Percentiles rank a stretch among this genome's conserved stretches.
These are phyloP conservation scores for Dicentrarchus labrax DNA, from an alignment of 2,113 vertebrate genomes.

Conservation along the genomic window DNA sequence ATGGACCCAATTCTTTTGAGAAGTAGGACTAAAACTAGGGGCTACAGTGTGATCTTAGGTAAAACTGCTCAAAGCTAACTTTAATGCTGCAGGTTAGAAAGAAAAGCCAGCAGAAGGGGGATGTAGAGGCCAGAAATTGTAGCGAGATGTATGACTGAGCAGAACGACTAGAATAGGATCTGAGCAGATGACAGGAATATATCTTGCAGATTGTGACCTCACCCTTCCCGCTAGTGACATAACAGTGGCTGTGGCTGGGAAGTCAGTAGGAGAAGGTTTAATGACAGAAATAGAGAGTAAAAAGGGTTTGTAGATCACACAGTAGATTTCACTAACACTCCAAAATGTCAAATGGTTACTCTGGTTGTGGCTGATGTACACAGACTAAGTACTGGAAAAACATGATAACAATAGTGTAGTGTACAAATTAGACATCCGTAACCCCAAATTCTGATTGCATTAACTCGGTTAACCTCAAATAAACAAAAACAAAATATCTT, in stretches of 20 bases:
- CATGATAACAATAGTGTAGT: background rate
- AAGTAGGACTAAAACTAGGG: background rate
- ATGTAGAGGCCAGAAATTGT: background rate
- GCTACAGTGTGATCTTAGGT: background rate
- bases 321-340: background rate
- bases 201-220: slow-evolving; percentile 8
- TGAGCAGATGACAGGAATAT: background rate
- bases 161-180: slow-evolving; percentile 1
- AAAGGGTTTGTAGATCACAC: background rate
- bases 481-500: background rate
- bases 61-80: background rate
- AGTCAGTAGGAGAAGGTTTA: background rate
- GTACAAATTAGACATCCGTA: slow-evolving; percentile 13
- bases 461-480: slow-evolving; percentile 5
- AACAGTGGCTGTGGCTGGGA: background rate
- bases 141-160: slow-evolving; percentile 1
- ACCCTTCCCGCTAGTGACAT: slow-evolving; percentile 5
- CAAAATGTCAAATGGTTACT: background rate
- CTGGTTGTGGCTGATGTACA: background rate
- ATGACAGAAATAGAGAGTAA: background rate
- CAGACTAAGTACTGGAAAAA: background rate
- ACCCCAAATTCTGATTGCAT: background rate
- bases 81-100: background rate
- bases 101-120: slow-evolving; percentile 4
- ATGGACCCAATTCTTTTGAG: slow-evolving; percentile 18